Conservation (phyloP, 2,888 invertebrate species). For the Meganola albula region DNA sequence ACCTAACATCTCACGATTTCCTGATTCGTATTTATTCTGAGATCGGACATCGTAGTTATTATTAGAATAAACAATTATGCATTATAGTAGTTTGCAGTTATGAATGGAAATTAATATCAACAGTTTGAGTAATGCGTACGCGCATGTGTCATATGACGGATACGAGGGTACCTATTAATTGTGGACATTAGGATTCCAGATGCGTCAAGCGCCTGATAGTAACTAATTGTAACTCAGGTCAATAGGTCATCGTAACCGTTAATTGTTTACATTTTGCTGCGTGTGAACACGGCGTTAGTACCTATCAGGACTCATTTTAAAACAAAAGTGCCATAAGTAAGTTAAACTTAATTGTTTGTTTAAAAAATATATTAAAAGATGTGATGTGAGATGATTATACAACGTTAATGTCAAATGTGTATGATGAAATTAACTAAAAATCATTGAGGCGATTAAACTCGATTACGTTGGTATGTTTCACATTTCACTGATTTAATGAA, state of each 20-base stretch:
- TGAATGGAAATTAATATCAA: constrained; percentile 62
- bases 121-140: constrained; percentile 57
- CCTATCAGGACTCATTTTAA: too few relatives aligned
- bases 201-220: constrained; percentile 22
- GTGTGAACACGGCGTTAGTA: too few relatives aligned
- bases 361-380: too few relatives aligned
- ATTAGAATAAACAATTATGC: constrained; percentile 44
- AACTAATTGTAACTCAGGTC: constrained; percentile 22
- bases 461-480: constrained; percentile 6
- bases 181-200: constrained; percentile 26
- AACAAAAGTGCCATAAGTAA: too few relatives aligned
- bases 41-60: constrained; percentile 35
- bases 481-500: constrained; percentile 7
- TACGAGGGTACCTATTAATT: constrained; percentile 1
- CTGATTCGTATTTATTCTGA: constrained; percentile 23
- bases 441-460: constrained; percentile 1
- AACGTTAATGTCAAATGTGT: too few relatives aligned
- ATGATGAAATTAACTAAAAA: not conserved
- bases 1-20: constrained; percentile 24
- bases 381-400: too few relatives aligned
- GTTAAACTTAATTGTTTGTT: too few relatives aligned
- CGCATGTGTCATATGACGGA: constrained; percentile 37
- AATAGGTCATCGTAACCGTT: constrained; percentile 25
- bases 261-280: constrained; percentile 12
- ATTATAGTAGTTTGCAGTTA: constrained; percentile 34